Percentiles rank a stretch among this genome's conserved stretches.
These are phyloP conservation scores for Drosophila suboccidentalis DNA, from an alignment of 2,888 invertebrate genomes.

Conservation along the genomic window DNA sequence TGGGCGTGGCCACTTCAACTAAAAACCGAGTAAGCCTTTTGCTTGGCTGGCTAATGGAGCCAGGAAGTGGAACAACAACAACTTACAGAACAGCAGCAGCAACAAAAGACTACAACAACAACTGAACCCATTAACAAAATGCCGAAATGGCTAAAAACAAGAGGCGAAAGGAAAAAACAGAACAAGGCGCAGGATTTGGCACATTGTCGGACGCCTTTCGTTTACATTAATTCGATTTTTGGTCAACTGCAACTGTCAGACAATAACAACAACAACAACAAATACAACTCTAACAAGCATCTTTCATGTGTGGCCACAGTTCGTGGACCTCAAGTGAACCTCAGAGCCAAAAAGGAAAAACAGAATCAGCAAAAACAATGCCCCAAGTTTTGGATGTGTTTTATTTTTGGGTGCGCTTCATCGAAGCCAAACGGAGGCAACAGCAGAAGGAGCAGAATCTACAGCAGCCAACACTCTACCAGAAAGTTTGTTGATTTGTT, in stretches of 20 bases:
- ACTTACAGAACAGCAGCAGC: conserved; percentile 12
- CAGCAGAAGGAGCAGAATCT: conserved; percentile 2
- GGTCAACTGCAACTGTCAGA: conserved; percentile 54
- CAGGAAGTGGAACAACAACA: conserved; percentile 59
- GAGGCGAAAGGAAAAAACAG: conserved; percentile 10
- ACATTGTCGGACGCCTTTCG: conserved; percentile 24
- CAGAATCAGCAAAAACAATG: conserved; percentile 20
- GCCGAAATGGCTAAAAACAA: conserved; percentile 47
- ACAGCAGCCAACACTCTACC: conserved; percentile 22
- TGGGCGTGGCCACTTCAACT: conserved; percentile 75
- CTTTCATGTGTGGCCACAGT: conserved; percentile 48
- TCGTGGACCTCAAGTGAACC: conserved; percentile 71
- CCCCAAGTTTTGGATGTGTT: conserved; percentile 33
- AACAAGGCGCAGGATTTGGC: conserved; percentile 37
- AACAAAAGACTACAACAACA: conserved; percentile 21
- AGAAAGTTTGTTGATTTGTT: conserved; percentile 56
- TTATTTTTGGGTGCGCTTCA: conserved; percentile 51
- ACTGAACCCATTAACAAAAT: conserved; percentile 67
- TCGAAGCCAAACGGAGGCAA: conserved; percentile 28
- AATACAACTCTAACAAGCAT: conserved; percentile 19
- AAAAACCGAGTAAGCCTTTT: conserved; percentile 70
- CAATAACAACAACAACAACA: conserved; percentile 10
- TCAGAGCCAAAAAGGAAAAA: conserved; percentile 4
- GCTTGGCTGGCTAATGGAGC: conserved; percentile 66
- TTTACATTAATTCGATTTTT: conserved; percentile 67